Evolutionary conservation across 64 coral and sea anemone species (phyloP).

Genomic region (Stichodactyla mertensii): DNA sequence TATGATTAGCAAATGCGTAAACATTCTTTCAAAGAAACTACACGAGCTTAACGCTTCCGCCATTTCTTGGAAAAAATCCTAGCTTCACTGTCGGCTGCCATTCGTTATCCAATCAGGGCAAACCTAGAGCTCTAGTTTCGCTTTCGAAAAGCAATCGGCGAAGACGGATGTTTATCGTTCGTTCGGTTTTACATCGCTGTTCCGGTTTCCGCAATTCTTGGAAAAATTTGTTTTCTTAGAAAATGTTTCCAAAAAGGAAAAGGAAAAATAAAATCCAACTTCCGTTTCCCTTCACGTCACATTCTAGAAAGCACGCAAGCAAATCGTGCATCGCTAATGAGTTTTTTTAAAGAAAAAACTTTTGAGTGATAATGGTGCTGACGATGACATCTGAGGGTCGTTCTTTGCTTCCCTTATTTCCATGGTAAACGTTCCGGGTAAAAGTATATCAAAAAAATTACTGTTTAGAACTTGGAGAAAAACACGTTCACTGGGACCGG

Average conservation of each 20-base stretch:
- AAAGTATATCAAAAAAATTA: too few relatives aligned
- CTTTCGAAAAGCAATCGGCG: not conserved
- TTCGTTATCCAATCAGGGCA: constrained; percentile 22
- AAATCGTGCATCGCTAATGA: too few relatives aligned
- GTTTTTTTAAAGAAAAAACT: too few relatives aligned
- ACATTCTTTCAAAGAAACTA: not conserved
- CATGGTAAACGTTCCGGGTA: too few relatives aligned
- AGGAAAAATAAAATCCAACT: not conserved
- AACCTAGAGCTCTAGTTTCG: not conserved
- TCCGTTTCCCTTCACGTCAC: not conserved
- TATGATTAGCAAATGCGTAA: not conserved
- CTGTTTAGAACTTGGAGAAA: too few relatives aligned
- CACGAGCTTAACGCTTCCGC: not conserved
- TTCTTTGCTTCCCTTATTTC: too few relatives aligned
- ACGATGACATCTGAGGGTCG: too few relatives aligned
- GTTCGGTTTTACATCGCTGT: not conserved
- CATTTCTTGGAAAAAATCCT: constrained; percentile 5
- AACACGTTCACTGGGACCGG: too few relatives aligned
- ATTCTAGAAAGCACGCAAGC: not conserved
- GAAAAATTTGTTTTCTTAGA: not conserved
- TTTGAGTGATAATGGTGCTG: too few relatives aligned
- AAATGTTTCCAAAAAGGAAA: not conserved
- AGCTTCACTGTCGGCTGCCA: not conserved
- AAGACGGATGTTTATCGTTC: not conserved
- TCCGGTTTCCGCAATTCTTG: not conserved